Evolutionary conservation across 2,888 invertebrate species (phyloP).

Genomic region (Apamea crenata): DNA sequence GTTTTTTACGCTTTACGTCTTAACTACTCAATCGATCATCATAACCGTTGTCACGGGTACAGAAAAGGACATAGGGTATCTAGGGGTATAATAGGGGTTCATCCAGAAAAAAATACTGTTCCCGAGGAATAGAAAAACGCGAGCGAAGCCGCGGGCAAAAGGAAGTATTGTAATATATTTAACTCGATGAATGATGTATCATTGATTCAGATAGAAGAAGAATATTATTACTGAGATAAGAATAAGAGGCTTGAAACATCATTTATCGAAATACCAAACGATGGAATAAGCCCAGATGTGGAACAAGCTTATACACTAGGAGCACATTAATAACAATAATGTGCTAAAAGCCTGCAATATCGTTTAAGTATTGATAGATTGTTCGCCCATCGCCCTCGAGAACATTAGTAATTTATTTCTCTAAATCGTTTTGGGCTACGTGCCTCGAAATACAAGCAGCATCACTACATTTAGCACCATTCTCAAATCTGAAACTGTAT

Average conservation of each 20-base stretch:
- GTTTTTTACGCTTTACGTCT: background rate
- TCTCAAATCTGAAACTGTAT: constrained; percentile 36
- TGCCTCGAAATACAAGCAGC: constrained; percentile 54
- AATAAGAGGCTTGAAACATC: background rate
- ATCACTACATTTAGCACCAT: constrained; percentile 28
- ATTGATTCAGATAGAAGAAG: background rate
- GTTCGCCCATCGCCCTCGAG: constrained; percentile 48
- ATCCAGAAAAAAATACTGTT: background rate
- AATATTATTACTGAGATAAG: background rate
- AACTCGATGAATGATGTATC: background rate
- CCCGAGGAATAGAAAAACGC: background rate
- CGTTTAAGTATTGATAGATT: constrained; percentile 64
- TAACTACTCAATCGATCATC: background rate
- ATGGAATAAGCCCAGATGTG: constrained; percentile 1
- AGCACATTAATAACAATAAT: constrained; percentile 57
- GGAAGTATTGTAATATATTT: background rate
- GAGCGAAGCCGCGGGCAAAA: background rate
- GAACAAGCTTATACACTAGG: constrained; percentile 12
- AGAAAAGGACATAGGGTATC: background rate
- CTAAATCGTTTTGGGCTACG: constrained; percentile 60
- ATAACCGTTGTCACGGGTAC: background rate
- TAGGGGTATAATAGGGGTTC: background rate
- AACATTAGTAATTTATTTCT: constrained; percentile 64
- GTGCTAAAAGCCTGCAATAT: constrained; percentile 59
- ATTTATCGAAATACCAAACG: background rate